phyloP scores from a whole-genome alignment of 2,113 vertebrate genomes.

The Melospiza georgiana region DNA sequence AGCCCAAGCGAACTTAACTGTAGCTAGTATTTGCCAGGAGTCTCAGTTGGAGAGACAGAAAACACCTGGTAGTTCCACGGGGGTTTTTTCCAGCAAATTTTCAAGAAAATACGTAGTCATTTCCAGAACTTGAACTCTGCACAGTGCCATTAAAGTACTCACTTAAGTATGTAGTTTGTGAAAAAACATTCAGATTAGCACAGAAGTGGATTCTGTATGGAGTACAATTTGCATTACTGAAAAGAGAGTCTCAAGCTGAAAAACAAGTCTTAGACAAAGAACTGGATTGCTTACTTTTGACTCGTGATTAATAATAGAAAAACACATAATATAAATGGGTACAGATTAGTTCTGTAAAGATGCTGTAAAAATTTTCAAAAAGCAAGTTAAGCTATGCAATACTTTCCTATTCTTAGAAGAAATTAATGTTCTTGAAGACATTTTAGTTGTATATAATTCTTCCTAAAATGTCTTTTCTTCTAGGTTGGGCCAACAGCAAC shows the following conservation, averaged over 20 bases:
- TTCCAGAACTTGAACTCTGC: not conserved
- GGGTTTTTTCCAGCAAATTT: not conserved
- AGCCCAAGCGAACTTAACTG: not conserved
- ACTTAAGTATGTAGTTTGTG: not conserved
- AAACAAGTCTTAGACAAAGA: not conserved
- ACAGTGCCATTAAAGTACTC: not conserved
- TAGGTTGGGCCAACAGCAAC: constrained; percentile 98
- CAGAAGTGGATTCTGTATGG: not conserved
- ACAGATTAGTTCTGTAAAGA: not conserved
- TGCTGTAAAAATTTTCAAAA: not conserved
- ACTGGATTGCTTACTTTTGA: not conserved
- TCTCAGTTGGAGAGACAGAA: not conserved
- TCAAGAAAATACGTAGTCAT: not conserved
- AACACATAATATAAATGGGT: not conserved
- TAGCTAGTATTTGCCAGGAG: not conserved
- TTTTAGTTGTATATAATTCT: not conserved
- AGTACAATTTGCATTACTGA: not conserved
- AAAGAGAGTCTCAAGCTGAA: not conserved
- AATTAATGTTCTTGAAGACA: not conserved
- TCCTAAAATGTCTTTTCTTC: not conserved
- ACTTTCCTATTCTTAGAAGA: not conserved
- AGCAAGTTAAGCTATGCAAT: not conserved
- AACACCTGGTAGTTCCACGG: not conserved
- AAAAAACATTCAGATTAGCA: not conserved
- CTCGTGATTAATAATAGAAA: not conserved